These are phyloP conservation scores for Hepsetus odoe DNA, from an alignment of 2,113 vertebrate genomes.

Conservation along the genomic window DNA sequence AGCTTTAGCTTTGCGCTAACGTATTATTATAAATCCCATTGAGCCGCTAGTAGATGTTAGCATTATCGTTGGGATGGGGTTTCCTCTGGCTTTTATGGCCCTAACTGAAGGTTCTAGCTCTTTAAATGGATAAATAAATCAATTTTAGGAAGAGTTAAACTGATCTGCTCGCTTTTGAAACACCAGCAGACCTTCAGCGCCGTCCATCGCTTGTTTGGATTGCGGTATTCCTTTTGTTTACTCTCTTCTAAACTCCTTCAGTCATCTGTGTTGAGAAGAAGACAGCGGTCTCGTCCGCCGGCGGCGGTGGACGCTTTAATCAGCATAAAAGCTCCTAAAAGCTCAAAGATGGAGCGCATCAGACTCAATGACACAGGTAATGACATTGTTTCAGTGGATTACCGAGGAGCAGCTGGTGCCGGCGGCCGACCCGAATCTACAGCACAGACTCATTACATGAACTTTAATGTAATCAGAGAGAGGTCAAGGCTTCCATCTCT, in stretches of 20 bases:
- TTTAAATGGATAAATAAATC: too few species aligned
- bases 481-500: constrained; percentile 10
- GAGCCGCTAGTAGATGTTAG: too few species aligned
- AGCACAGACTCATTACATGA: constrained; percentile 47
- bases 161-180: too few species aligned
- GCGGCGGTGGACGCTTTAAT: constrained; percentile 35
- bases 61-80: too few species aligned
- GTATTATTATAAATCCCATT: too few species aligned
- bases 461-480: constrained; percentile 49
- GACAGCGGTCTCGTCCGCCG: neutral
- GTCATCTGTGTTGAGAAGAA: constrained; percentile 24
- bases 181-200: neutral
- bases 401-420: constrained; percentile 19
- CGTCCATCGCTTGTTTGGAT: constrained; percentile 15
- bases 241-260: constrained; percentile 9
- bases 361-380: constrained; percentile 52
- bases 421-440: constrained; percentile 32
- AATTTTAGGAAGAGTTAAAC: too few species aligned
- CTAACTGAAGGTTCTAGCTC: too few species aligned
- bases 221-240: constrained; percentile 7
- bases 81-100: too few species aligned
- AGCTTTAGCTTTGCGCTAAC: too few species aligned
- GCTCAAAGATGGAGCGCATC: constrained; percentile 35
- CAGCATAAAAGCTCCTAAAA: constrained; percentile 45
- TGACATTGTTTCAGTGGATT: constrained; percentile 38